phyloP scores from a whole-genome alignment of 2,113 vertebrate species.

The Nibea albiflora region DNA sequence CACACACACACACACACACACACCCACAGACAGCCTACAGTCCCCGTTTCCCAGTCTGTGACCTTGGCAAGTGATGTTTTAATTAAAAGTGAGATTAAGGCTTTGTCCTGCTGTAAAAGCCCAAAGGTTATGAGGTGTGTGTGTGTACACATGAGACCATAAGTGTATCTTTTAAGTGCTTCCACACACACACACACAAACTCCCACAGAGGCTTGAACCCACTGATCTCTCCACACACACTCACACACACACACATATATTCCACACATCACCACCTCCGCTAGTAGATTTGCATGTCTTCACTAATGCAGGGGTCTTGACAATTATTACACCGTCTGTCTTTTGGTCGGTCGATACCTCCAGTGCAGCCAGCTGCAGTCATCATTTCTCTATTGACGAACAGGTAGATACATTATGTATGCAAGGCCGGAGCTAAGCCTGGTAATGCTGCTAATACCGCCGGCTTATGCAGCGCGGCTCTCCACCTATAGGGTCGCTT shows the following conservation, averaged over 20 bases:
- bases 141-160: conserved; percentile 28
- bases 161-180: conserved; percentile 31
- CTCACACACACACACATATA: neutral
- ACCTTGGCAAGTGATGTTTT: conserved; percentile 70
- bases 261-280: neutral
- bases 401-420: conserved; percentile 68
- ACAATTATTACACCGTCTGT: conserved; percentile 44
- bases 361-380: conserved; percentile 35
- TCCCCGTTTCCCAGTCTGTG: conserved; percentile 44
- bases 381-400: conserved; percentile 67
- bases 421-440: conserved; percentile 51
- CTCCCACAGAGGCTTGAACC: conserved; percentile 16
- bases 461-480: conserved; percentile 50
- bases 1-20: conserved; percentile 6
- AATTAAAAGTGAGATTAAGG: conserved; percentile 65
- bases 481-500: conserved; percentile 41
- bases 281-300: conserved; percentile 46
- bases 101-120: conserved; percentile 60
- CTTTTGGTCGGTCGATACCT: conserved; percentile 58
- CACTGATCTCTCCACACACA: conserved; percentile 23
- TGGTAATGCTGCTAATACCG: conserved; percentile 65
- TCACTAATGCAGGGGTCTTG: conserved; percentile 31
- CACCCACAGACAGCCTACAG: conserved; percentile 18
- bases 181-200: neutral
- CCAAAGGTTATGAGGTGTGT: conserved; percentile 49